These are phyloP conservation scores for Perithous albicinctus DNA, from an alignment of 2,888 invertebrate genomes.

Conservation along the genomic window DNA sequence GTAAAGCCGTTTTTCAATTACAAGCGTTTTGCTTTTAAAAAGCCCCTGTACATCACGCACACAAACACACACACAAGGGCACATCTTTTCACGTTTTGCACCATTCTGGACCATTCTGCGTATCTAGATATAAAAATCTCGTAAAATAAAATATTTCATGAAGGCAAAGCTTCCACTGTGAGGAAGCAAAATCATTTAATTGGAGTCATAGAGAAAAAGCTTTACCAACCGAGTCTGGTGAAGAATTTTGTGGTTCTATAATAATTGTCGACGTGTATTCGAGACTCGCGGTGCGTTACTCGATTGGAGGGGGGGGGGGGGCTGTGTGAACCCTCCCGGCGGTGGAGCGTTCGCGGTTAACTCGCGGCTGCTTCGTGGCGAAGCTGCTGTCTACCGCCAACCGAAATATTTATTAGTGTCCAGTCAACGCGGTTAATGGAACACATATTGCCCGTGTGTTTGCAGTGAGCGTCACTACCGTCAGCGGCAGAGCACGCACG, in stretches of 20 bases:
- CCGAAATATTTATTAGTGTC: conserved; percentile 66
- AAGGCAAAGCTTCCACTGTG: background rate
- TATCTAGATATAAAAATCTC: too few species aligned
- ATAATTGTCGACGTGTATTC: conserved; percentile 1
- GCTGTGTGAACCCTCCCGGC: background rate
- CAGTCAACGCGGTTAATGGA: conserved; percentile 63
- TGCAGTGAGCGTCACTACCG: conserved; percentile 15
- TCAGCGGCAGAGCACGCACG: conserved; percentile 10
- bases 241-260: background rate
- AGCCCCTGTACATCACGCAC: too few species aligned
- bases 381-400: conserved; percentile 51
- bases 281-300: background rate
- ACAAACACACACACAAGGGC: too few species aligned
- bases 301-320: conserved; percentile 1
- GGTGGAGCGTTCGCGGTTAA: conserved; percentile 45
- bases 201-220: background rate
- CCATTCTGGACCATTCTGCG: too few species aligned
- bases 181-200: background rate
- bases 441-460: conserved; percentile 33
- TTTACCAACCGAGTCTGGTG: background rate
- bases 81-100: too few species aligned
- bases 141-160: background rate
- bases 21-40: too few species aligned
- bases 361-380: conserved; percentile 59
- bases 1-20: too few species aligned